A percentile compares a stretch with the other conserved stretches of the same genome.
phyloP scores from a whole-genome alignment of 2,797 vertebrate genomes.

The Smutsia temminckii region DNA sequence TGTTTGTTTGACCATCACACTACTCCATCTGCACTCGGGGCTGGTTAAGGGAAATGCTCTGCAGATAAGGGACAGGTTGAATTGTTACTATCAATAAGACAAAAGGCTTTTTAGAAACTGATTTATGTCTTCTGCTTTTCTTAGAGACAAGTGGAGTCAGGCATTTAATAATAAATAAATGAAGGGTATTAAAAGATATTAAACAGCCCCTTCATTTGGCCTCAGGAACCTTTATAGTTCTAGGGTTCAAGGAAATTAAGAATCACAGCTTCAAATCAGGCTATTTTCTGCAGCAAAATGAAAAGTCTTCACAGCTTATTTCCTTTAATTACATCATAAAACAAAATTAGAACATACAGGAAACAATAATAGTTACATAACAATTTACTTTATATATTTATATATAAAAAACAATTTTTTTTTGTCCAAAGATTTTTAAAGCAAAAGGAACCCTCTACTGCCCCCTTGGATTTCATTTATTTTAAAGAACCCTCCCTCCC shows the following conservation, averaged over 20 bases:
- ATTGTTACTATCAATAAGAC: not conserved
- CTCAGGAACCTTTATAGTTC: not conserved
- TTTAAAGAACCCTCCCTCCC: conserved; percentile 62
- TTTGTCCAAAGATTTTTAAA: conserved; percentile 80
- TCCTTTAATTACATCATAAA: conserved; percentile 82
- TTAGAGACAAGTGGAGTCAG: not conserved
- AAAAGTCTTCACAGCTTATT: conserved; percentile 79
- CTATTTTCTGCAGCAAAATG: conserved; percentile 67
- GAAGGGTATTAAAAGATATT: not conserved
- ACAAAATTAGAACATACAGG: conserved; percentile 82
- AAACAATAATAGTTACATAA: conserved; percentile 82
- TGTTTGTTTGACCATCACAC: too few species aligned
- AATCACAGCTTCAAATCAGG: conserved; percentile 39
- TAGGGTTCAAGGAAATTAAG: not conserved
- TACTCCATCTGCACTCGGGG: not conserved
- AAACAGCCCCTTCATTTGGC: not conserved
- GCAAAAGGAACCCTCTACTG: conserved; percentile 78
- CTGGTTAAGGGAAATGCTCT: not conserved
- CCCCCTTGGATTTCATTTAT: conserved; percentile 71
- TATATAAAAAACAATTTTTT: conserved; percentile 74
- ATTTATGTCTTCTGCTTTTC: conserved; percentile 10
- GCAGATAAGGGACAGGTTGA: not conserved
- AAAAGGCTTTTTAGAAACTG: not conserved
- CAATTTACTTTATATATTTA: conserved; percentile 81
- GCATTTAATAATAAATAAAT: not conserved